A percentile compares a stretch with the other conserved stretches of the same genome.
phyloP scores from a whole-genome alignment of 2,888 invertebrate genomes.

The Lepidocyrtinus sp. region DNA sequence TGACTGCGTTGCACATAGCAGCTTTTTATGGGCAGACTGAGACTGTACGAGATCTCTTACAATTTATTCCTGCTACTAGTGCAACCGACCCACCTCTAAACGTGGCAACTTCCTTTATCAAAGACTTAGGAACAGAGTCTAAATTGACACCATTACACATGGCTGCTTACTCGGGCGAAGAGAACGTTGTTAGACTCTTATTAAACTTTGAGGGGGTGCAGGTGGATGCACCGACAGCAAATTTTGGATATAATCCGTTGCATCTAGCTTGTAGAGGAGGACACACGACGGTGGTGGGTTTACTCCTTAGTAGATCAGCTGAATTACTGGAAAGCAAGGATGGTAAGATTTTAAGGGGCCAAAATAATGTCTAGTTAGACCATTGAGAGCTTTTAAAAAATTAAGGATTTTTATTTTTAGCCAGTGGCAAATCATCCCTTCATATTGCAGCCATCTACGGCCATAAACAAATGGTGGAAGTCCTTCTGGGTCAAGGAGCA shows the following conservation, averaged over 20 bases:
- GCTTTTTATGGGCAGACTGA: constrained; percentile 96
- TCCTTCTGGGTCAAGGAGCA: constrained; percentile 95
- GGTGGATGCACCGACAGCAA: constrained; percentile 93
- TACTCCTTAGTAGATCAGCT: constrained; percentile 95
- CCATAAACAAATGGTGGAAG: constrained; percentile 98
- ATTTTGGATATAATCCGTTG: constrained; percentile 95
- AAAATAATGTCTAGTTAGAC: no score
- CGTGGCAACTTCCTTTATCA: constrained; percentile 78
- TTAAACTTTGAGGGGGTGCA: constrained; percentile 98
- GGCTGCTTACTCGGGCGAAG: constrained; percentile 98
- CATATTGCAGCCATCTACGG: constrained; percentile 98
- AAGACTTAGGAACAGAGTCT: constrained; percentile 93
- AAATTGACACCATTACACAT: constrained; percentile 98
- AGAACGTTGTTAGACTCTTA: constrained; percentile 95
- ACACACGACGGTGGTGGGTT: constrained; percentile 96
- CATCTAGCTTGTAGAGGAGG: constrained; percentile 99
- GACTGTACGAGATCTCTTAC: constrained; percentile 68
- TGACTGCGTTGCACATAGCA: constrained; percentile 97
- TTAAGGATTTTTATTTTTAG: no score
- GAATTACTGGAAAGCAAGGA: constrained; percentile 94
- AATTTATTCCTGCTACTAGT: constrained; percentile 91
- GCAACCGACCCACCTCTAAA: constrained; percentile 95
- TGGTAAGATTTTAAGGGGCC: no score
- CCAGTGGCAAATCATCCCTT: constrained; percentile 95
- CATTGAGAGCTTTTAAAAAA: no score